These are phyloP conservation scores for Balanococcus diminutus DNA, from an alignment of 2,888 invertebrate species.

Conservation along the genomic window DNA sequence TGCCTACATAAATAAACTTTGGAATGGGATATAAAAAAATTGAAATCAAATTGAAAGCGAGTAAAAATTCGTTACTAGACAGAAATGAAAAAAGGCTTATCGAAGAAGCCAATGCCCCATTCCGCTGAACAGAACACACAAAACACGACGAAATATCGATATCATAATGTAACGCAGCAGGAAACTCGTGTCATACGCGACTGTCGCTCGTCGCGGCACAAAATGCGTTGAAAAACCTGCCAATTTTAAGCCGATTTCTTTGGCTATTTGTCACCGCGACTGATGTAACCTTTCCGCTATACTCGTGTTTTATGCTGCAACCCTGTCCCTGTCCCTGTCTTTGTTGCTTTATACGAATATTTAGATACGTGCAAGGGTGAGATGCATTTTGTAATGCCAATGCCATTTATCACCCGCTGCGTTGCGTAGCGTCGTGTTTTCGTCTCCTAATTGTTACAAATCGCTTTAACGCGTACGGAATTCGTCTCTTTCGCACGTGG, in stretches of 20 bases:
- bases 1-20: too few species aligned
- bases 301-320: background rate
- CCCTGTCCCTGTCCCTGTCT: background rate
- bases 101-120: background rate
- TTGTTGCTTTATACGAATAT: background rate
- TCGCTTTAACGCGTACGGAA: conserved; percentile 37
- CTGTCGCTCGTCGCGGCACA: too few species aligned
- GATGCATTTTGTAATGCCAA: conserved; percentile 41
- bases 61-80: too few species aligned
- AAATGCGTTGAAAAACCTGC: background rate
- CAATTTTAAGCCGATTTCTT: conserved; percentile 30
- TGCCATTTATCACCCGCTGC: conserved; percentile 43
- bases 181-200: background rate
- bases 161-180: background rate
- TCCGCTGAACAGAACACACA: background rate
- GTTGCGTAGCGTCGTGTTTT: background rate
- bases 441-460: conserved; percentile 46
- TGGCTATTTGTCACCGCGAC: conserved; percentile 31
- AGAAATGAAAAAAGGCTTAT: too few species aligned
- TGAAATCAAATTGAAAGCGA: too few species aligned
- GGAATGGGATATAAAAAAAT: too few species aligned
- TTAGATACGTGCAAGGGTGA: background rate
- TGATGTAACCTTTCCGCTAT: conserved; percentile 9
- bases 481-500: background rate
- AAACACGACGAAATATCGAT: background rate